Evolutionary conservation across 1,140 invertebrate genomes (phyloP), one percentile per base, ranked within the genome.

Genomic region (Trichomalopsis sarcophagae): DNA sequence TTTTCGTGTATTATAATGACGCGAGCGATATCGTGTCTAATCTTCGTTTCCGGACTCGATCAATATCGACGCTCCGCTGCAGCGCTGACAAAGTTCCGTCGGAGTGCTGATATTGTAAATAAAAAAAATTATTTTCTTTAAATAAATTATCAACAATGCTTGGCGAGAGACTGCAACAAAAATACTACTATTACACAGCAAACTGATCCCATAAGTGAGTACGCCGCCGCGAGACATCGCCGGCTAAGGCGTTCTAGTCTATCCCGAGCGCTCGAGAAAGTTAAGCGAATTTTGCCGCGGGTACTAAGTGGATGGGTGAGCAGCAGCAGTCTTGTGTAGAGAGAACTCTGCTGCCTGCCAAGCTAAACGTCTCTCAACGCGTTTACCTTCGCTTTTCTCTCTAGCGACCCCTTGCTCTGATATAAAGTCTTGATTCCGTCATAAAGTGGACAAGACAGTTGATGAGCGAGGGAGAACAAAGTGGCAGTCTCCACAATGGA

Each of bases 401-500:
- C 33, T 44, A 44, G 0, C 74, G 7, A 10, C 21, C 79, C 79
- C 79, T 81, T 47, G 66, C 79, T 81, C 36, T 81, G 66, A 81
- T 81, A 81, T 40, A n/a, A 44, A n/a, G 79, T 40, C 44, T 71
- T 44, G 14, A 33, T 69, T 81, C 36, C 76, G 55, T 79, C 50
- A 23, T 76, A 14, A 27, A 69, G 30, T 69, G 79, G 23, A 69
- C 66, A 11, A 71, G 44, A 47, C 66, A 47, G 0, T 79, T 81
- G 62, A 69, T 81, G 21, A 81, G 79, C 27, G 86, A 88, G 86
- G 87, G 40, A 88, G 69, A 87, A 50, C 62, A 73, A 88, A 87
- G 55, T 82, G 82, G 84, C 87, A 83, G 71, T 55, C 85, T 88
- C 87, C 87, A 88, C 87, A 84, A 87, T 82, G 85, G 75, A 78